Conservation (phyloP, 2,888 invertebrate species). For the Argyra leucocephala region DNA sequence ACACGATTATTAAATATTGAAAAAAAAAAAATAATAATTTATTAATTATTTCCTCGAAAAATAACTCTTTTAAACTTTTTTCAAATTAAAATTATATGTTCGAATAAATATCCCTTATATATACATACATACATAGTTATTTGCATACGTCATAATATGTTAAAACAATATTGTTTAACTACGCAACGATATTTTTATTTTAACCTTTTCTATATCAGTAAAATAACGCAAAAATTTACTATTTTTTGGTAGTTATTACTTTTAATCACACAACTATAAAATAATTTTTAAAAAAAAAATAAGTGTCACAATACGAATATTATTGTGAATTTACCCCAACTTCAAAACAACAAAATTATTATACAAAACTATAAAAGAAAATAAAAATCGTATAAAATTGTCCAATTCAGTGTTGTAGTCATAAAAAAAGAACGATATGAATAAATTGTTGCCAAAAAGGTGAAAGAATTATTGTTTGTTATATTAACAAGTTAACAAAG, state of each 20-base stretch:
- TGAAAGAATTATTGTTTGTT: not conserved
- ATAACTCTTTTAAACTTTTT: not conserved
- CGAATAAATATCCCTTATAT: not conserved
- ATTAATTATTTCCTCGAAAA: constrained; percentile 9
- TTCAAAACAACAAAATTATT: not conserved
- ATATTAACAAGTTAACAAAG: constrained; percentile 1
- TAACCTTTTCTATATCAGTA: not conserved
- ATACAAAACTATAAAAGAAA: not conserved
- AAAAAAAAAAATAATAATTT: too few species aligned
- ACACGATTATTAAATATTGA: too few species aligned
- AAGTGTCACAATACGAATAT: constrained; percentile 1
- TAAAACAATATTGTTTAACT: not conserved
- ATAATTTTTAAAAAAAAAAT: not conserved
- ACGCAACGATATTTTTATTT: not conserved
- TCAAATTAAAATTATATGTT: not conserved
- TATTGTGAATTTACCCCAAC: not conserved
- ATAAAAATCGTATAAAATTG: constrained; percentile 1
- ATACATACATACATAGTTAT: not conserved
- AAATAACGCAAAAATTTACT: constrained; percentile 2
- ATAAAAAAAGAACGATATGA: not conserved
- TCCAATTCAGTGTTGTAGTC: not conserved
- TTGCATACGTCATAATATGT: not conserved
- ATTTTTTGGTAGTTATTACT: not conserved
- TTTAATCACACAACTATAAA: constrained; percentile 1
- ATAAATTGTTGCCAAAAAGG: constrained; percentile 1